Percentiles rank a stretch among this genome's conserved stretches.
These are phyloP conservation scores for Sardinella longiceps DNA, from an alignment of 2,797 vertebrate genomes.

Conservation along the genomic window DNA sequence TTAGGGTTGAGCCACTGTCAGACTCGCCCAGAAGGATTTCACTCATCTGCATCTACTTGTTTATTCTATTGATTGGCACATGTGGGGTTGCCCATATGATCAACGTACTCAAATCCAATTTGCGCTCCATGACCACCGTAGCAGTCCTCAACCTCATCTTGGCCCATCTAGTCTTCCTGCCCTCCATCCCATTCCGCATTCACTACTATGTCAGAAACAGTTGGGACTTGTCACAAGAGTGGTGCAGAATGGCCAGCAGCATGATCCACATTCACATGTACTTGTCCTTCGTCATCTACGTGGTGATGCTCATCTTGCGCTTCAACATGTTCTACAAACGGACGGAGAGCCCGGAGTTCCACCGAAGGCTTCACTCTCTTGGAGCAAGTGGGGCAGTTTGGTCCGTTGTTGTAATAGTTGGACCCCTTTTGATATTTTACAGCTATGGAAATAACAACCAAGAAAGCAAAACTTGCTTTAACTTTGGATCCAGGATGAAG, in stretches of 20 bases:
- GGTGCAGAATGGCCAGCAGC: slow-evolving; percentile 82
- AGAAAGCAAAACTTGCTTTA: slow-evolving; percentile 66
- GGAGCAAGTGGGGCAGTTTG: slow-evolving; percentile 74
- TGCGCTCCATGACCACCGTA: slow-evolving; percentile 81
- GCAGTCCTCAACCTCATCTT: slow-evolving; percentile 86
- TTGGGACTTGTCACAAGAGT: slow-evolving; percentile 65
- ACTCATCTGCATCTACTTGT: slow-evolving; percentile 71
- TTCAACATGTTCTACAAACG: slow-evolving; percentile 80
- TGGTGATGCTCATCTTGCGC: slow-evolving; percentile 80
- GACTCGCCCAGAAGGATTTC: not conserved
- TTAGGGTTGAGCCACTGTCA: not conserved
- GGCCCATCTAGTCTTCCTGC: slow-evolving; percentile 83
- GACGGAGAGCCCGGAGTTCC: slow-evolving; percentile 72
- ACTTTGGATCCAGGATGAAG: slow-evolving; percentile 68
- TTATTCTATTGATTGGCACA: slow-evolving; percentile 77
- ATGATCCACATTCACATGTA: slow-evolving; percentile 94
- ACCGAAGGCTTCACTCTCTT: slow-evolving; percentile 76
- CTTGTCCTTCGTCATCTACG: slow-evolving; percentile 86
- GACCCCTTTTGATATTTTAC: slow-evolving; percentile 60
- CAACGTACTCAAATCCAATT: slow-evolving; percentile 78
- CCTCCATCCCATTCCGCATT: slow-evolving; percentile 89
- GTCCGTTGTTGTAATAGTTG: slow-evolving; percentile 68
- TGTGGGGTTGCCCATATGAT: slow-evolving; percentile 75
- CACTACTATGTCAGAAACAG: slow-evolving; percentile 68
- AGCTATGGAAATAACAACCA: slow-evolving; percentile 60